Evolutionary conservation across 92 coral and sea anemone species (phyloP).

Genomic region (Actinernus sp.): DNA sequence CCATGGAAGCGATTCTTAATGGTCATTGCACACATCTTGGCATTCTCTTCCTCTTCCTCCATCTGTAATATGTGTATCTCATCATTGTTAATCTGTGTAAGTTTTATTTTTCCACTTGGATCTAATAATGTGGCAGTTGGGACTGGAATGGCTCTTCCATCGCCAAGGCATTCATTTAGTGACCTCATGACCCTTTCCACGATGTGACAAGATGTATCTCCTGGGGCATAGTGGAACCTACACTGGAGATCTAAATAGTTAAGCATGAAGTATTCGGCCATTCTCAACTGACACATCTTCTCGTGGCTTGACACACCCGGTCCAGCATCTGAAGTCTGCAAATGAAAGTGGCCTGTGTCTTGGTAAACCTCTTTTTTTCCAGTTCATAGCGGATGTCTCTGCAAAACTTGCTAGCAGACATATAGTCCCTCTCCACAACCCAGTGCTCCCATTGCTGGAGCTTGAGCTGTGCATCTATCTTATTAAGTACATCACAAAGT

Average conservation of each 20-base stretch:
- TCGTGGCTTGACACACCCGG: constrained; percentile 57
- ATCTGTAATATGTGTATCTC: constrained; percentile 25
- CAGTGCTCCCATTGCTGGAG: too few species aligned
- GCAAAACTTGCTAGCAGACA: too few species aligned
- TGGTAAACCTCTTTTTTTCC: too few species aligned
- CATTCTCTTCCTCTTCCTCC: constrained; percentile 7
- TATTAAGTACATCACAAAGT: too few species aligned
- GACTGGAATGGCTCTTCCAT: constrained; percentile 59
- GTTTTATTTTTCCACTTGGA: constrained; percentile 4
- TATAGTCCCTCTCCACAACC: too few species aligned
- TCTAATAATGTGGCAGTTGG: constrained; percentile 21
- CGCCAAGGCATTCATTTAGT: constrained; percentile 66
- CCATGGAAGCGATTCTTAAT: constrained; percentile 44
- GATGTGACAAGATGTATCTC: constrained; percentile 52
- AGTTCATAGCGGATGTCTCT: too few species aligned
- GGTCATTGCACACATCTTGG: constrained; percentile 33
- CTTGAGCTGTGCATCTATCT: too few species aligned
- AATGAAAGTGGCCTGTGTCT: too few species aligned
- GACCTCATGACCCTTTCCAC: constrained; percentile 48
- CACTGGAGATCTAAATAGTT: constrained; percentile 58
- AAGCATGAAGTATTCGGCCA: constrained; percentile 65
- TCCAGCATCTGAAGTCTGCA: constrained; percentile 61
- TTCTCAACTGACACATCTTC: constrained; percentile 32
- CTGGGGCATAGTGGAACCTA: constrained; percentile 73
- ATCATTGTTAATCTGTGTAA: constrained; percentile 22